Evolutionary conservation across 2,113 vertebrate species (phyloP).

Genomic region (Eublepharis macularius): DNA sequence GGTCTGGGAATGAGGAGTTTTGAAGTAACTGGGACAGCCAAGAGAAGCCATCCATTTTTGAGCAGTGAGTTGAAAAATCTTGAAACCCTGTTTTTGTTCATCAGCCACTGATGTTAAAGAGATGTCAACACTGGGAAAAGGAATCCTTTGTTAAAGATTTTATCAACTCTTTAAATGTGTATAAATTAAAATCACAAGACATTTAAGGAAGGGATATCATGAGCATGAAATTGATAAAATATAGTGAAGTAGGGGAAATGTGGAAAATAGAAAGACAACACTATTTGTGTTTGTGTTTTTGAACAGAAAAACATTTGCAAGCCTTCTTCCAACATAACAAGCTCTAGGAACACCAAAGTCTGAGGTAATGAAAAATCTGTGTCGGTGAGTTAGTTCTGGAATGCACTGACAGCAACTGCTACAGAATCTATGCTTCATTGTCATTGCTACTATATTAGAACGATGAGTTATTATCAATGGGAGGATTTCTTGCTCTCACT

Average conservation of each 20-base stretch:
- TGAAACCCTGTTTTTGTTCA: conserved; percentile 31
- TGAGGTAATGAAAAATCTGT: neutral
- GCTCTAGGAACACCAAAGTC: neutral
- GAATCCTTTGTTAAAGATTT: conserved; percentile 38
- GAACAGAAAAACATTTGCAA: conserved; percentile 21
- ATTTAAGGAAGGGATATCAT: neutral
- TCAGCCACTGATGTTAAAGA: conserved; percentile 28
- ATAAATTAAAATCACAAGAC: neutral
- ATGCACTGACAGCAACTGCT: neutral
- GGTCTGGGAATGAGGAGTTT: conserved; percentile 59
- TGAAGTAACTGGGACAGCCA: conserved; percentile 31
- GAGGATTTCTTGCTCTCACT: neutral
- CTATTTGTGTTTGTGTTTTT: too few species aligned
- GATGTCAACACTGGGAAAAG: conserved; percentile 30
- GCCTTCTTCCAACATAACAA: neutral
- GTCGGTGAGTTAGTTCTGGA: conserved; percentile 4
- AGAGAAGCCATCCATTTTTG: conserved; percentile 52
- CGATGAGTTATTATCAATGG: neutral
- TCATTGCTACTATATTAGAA: neutral
- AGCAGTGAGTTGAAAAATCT: conserved; percentile 20
- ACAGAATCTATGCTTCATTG: neutral
- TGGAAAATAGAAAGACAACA: neutral
- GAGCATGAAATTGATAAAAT: neutral
- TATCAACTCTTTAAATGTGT: conserved; percentile 22
- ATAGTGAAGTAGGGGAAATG: too few species aligned